Conservation (phyloP, 2,797 vertebrate genomes). For the Natrix natrix region DNA sequence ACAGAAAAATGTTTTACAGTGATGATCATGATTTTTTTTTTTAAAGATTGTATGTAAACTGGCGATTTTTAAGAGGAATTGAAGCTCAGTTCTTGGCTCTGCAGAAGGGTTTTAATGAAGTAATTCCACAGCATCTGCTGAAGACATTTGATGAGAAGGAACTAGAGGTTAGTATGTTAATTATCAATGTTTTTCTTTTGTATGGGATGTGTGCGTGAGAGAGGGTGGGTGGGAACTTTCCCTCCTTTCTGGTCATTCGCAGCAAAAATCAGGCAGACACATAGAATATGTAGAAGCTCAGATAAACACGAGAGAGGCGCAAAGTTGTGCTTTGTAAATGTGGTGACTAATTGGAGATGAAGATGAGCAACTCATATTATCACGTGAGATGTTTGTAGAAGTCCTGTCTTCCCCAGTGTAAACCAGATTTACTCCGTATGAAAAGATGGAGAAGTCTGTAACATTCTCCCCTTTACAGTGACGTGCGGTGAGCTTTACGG, state of each 20-base stretch:
- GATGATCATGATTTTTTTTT: conserved; percentile 27
- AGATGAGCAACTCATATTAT: background rate
- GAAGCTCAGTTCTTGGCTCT: conserved; percentile 97
- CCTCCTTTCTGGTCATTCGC: background rate
- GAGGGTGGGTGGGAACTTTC: background rate
- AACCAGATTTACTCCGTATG: background rate
- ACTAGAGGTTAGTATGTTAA: conserved; percentile 82
- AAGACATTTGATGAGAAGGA: conserved; percentile 98
- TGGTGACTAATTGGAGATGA: background rate
- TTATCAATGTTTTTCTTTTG: background rate
- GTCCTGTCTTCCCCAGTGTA: background rate
- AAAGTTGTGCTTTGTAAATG: background rate
- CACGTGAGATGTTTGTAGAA: background rate
- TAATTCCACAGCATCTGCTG: conserved; percentile 96
- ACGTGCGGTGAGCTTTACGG: no score
- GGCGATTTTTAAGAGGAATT: conserved; percentile 94
- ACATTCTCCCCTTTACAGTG: background rate
- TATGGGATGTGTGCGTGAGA: background rate
- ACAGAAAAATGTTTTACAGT: background rate
- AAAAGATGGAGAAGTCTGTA: background rate
- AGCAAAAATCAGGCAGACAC: background rate
- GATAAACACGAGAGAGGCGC: background rate
- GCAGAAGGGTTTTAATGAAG: conserved; percentile 98
- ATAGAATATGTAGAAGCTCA: background rate
- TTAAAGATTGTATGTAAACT: conserved; percentile 92